phyloP scores from a whole-genome alignment of 2,888 invertebrate species.

The Drosophila pullipes region DNA sequence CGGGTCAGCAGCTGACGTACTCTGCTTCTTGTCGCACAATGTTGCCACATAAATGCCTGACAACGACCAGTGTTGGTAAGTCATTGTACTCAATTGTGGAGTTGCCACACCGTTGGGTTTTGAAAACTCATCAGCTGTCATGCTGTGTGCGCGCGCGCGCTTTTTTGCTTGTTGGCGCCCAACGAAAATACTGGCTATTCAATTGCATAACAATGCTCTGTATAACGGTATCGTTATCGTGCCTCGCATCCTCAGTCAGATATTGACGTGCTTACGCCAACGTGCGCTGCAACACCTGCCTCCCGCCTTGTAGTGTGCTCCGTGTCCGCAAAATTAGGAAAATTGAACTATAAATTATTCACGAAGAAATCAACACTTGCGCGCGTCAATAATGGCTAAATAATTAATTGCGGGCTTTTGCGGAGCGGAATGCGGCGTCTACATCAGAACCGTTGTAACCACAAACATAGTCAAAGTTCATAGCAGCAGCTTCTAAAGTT shows the following conservation, averaged over 20 bases:
- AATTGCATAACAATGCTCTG: conserved; percentile 72
- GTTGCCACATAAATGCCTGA: conserved; percentile 35
- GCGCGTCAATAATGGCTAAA: conserved; percentile 55
- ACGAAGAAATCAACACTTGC: conserved; percentile 34
- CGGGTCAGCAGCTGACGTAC: conserved; percentile 64
- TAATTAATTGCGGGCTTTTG: conserved; percentile 45
- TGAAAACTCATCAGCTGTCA: conserved; percentile 57
- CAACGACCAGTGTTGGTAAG: conserved; percentile 29
- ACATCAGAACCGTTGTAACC: conserved; percentile 42
- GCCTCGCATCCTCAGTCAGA: conserved; percentile 67
- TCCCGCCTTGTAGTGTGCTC: conserved; percentile 37
- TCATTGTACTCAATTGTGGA: neutral
- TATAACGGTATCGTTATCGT: conserved; percentile 77
- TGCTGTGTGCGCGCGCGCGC: conserved; percentile 52
- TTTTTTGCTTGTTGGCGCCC: conserved; percentile 59
- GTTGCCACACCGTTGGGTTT: neutral
- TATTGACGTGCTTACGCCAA: conserved; percentile 73
- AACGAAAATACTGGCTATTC: conserved; percentile 67
- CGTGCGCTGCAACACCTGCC: conserved; percentile 48
- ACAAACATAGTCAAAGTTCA: conserved; percentile 44
- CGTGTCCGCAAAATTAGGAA: conserved; percentile 27
- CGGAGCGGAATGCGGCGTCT: conserved; percentile 56
- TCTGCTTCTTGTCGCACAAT: conserved; percentile 4
- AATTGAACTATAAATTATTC: conserved; percentile 43
- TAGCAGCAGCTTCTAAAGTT: conserved; percentile 62